Base-by-base conservation (phyloP, 2,113 vertebrate species). In the Chamaetylas fuelleborni region DNA sequence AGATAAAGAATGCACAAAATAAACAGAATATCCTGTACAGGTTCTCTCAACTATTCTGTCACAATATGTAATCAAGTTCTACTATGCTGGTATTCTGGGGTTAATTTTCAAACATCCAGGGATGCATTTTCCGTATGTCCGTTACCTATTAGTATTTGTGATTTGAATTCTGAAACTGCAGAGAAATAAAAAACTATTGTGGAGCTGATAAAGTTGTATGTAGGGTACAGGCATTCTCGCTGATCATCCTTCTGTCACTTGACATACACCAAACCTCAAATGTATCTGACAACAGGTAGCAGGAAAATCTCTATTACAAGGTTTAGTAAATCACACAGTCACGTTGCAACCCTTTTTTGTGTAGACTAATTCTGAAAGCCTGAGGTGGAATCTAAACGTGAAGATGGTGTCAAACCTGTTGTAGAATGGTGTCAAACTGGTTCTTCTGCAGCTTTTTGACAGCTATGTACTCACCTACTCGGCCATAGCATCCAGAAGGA, bases 401-500 rank as follows among this genome's bases (percentile, higher is more conserved):
- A 91, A 45, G 56, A 51, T 36, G 28, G 38, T 0, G 0, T 24
- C 34, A 78, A 51, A 71, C 29, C 31, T 50, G 26, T 22, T 62
- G 54, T 16, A 1, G 15, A 58, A 26, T 47, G 34, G 45, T 47
- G 45, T 47, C 20, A 47, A 47, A 23, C 47, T 11, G 2, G 47
- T 24, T 45, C 19, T 45, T 78, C 26, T 66, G 43, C 26, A 80
- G 54, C 14, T 24, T 53, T 29, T 33, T 33, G 25, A 61, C 36
- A 76, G 25, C n/a, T 38, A n/a, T 28, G 51, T 81, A 98, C 99
- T 98, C 92, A 99, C 99, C 99, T 7, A 99, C 98, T 98, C 99
- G 97, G 7, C 99, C 99, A 45, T 99, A 99, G 97, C 98, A 99
- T 6, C 99, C 99, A 58, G 97, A 61, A 31, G 99, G 99, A 71